Evolutionary conservation across 2,113 vertebrate species (phyloP).

Genomic region (Australoheros scitulus): DNA sequence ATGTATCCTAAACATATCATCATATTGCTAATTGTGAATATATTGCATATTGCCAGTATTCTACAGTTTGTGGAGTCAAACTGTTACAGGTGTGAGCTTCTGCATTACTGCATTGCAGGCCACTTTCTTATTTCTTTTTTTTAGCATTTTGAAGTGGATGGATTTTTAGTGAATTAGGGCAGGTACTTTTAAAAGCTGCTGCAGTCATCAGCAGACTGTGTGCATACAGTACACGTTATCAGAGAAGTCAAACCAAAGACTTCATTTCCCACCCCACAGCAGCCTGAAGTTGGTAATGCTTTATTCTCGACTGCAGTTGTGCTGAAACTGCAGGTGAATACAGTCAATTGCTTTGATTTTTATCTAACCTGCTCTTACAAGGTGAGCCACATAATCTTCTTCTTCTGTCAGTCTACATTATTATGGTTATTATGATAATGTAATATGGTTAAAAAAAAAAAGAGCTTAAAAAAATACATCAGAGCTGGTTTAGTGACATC

Average conservation of each 20-base stretch:
- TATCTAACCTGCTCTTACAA: background rate
- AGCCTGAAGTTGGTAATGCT: background rate
- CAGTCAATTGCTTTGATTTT: background rate
- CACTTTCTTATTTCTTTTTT: background rate
- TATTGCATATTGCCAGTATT: background rate
- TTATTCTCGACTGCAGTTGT: background rate
- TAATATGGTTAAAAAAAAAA: background rate
- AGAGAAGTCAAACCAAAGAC: conserved; percentile 22
- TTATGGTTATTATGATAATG: background rate
- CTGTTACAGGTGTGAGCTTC: background rate
- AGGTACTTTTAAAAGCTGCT: background rate
- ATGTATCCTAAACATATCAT: background rate
- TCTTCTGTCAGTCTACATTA: background rate
- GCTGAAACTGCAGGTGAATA: background rate
- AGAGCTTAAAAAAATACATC: background rate
- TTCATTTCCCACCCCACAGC: background rate
- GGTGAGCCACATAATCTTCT: background rate
- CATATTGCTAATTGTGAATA: background rate
- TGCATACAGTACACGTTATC: conserved; percentile 17
- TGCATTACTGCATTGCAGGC: background rate
- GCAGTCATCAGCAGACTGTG: conserved; percentile 12
- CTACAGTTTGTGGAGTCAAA: background rate
- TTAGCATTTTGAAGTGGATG: background rate
- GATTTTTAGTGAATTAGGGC: background rate
- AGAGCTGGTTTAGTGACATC: background rate